Percentiles rank a stretch among this genome's conserved stretches.
These are phyloP conservation scores for Orussus abietinus DNA, from an alignment of 1,140 invertebrate species.

Conservation along the genomic window DNA sequence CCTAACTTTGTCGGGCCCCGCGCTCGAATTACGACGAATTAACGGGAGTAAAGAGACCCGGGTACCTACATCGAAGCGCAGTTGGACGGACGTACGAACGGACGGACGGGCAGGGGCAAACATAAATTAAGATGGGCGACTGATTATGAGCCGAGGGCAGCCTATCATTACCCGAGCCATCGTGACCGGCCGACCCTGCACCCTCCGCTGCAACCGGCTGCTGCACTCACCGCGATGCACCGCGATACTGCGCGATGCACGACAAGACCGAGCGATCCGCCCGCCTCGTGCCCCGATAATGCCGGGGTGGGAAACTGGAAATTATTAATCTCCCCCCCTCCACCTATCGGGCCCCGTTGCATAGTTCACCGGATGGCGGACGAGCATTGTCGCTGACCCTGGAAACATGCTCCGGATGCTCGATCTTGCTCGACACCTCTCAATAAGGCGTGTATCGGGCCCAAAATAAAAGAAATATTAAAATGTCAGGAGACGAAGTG, in stretches of 20 bases:
- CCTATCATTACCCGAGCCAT: slow-evolving; percentile 50
- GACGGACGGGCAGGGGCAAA: slow-evolving; percentile 47
- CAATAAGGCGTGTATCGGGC: no score
- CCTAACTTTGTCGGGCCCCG: slow-evolving; percentile 25
- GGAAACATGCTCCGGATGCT: no score
- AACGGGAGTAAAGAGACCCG: slow-evolving; percentile 42
- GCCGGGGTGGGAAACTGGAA: slow-evolving; percentile 46
- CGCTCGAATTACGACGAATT: slow-evolving; percentile 48
- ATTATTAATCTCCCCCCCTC: slow-evolving; percentile 43
- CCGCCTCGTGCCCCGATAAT: slow-evolving; percentile 47
- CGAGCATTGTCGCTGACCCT: slow-evolving; percentile 43
- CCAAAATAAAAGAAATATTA: no score
- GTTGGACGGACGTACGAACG: slow-evolving; percentile 28
- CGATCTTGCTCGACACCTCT: no score
- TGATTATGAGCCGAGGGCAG: slow-evolving; percentile 51
- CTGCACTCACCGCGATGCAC: slow-evolving; percentile 30
- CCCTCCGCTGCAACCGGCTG: slow-evolving; percentile 36
- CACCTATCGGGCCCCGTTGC: slow-evolving; percentile 27
- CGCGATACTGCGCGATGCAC: slow-evolving; percentile 22
- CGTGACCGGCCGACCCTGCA: slow-evolving; percentile 51
- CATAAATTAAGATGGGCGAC: slow-evolving; percentile 54
- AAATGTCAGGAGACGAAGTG: no score
- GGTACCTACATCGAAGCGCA: slow-evolving; percentile 44
- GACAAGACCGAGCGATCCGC: no score
- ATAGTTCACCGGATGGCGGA: slow-evolving; percentile 42